phyloP scores from a whole-genome alignment of 2,888 invertebrate genomes.

The Pristionchus maxplancki region DNA sequence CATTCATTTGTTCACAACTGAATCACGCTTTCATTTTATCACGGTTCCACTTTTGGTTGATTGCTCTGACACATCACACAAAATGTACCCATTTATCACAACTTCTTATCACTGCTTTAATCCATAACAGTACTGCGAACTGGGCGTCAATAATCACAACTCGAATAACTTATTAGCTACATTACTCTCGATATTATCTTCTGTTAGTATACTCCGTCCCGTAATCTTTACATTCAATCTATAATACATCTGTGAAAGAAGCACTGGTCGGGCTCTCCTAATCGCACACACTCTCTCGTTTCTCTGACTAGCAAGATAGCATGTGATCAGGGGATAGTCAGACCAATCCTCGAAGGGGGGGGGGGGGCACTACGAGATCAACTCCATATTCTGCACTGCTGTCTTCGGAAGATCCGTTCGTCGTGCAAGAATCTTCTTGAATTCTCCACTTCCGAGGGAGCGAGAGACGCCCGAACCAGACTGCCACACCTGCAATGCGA shows the following conservation, averaged over 20 bases:
- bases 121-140: slow-evolving; percentile 9
- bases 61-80: too few relatives aligned
- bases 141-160: slow-evolving; percentile 31
- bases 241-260: background rate
- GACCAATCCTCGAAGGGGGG: too few relatives aligned
- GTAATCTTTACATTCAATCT: slow-evolving; percentile 13
- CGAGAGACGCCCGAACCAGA: slow-evolving; percentile 39
- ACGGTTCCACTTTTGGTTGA: too few relatives aligned
- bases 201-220: slow-evolving; percentile 42
- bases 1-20: too few relatives aligned
- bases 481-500: slow-evolving; percentile 30
- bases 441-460: slow-evolving; percentile 32
- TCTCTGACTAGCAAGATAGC: too few relatives aligned
- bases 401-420: slow-evolving; percentile 37
- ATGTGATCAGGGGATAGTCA: too few relatives aligned
- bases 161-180: slow-evolving; percentile 43
- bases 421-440: slow-evolving; percentile 49
- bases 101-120: background rate
- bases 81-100: slow-evolving; percentile 12
- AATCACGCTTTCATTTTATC: too few relatives aligned
- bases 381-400: slow-evolving; percentile 47
- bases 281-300: too few relatives aligned
- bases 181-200: slow-evolving; percentile 15
- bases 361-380: slow-evolving; percentile 36
- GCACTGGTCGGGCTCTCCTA: background rate